phyloP scores from a whole-genome alignment of 2,797 vertebrate genomes.

The Enteromius radiatus region DNA sequence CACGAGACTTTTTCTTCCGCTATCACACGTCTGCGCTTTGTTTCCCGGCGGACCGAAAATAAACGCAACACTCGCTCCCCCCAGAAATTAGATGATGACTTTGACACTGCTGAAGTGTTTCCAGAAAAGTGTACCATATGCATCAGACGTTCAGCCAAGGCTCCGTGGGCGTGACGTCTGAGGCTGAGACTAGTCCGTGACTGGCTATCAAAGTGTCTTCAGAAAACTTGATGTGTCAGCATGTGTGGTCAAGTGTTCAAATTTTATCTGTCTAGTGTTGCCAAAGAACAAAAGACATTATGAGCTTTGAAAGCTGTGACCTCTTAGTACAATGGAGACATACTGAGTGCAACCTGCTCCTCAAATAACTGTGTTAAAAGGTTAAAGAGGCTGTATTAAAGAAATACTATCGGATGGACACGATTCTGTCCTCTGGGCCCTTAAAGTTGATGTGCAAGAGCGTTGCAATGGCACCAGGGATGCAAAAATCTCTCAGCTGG shows the following conservation, averaged over 20 bases:
- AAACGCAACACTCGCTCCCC: too few relatives aligned
- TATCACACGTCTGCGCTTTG: too few relatives aligned
- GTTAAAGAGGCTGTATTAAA: constrained; percentile 28
- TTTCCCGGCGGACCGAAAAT: too few relatives aligned
- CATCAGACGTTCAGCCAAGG: too few relatives aligned
- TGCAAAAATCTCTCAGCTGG: constrained; percentile 50
- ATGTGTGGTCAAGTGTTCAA: not conserved
- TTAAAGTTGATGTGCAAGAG: constrained; percentile 44
- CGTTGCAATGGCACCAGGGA: constrained; percentile 25
- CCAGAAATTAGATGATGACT: too few relatives aligned
- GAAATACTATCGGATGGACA: constrained; percentile 27
- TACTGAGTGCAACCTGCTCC: not conserved
- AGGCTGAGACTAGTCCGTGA: not conserved
- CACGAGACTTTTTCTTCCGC: too few relatives aligned
- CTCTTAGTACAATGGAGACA: not conserved
- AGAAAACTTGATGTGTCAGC: constrained; percentile 9
- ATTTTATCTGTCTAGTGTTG: not conserved
- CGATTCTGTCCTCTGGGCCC: constrained; percentile 5
- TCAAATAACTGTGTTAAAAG: not conserved
- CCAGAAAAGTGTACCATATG: too few relatives aligned
- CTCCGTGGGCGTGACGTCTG: too few relatives aligned
- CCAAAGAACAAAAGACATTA: not conserved
- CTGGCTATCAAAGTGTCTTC: not conserved
- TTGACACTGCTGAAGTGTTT: too few relatives aligned
- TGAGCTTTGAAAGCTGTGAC: not conserved